These are phyloP conservation scores for Rhagonycha fulva DNA, from an alignment of 2,888 invertebrate genomes.

Conservation along the genomic window DNA sequence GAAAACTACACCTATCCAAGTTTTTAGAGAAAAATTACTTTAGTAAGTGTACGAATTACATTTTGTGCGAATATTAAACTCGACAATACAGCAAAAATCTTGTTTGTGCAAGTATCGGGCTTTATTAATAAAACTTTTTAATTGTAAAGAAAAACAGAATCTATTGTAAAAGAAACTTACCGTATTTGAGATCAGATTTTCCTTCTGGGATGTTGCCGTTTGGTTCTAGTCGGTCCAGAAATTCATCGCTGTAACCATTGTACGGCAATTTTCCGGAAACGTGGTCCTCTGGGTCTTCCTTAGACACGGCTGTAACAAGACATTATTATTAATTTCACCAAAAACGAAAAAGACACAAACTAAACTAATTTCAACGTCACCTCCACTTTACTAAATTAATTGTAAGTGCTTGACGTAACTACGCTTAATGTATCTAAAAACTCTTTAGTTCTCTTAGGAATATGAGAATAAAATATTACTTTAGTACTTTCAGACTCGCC, in stretches of 20 bases:
- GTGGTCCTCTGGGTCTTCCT: conserved; percentile 83
- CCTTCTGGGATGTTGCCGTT: conserved; percentile 91
- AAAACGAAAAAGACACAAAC: conserved; percentile 12
- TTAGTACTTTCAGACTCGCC: background rate
- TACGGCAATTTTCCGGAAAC: conserved; percentile 78
- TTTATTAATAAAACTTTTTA: background rate
- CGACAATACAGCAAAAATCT: no score
- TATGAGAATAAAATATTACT: background rate
- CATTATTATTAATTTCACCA: conserved; percentile 29
- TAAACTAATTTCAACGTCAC: conserved; percentile 3
- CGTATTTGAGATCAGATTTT: conserved; percentile 76
- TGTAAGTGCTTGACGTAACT: conserved; percentile 1
- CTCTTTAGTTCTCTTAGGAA: background rate
- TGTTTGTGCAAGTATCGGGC: no score
- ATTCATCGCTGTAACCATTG: conserved; percentile 94
- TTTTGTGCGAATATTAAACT: no score
- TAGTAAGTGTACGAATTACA: no score
- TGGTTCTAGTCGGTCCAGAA: conserved; percentile 89
- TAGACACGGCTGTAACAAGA: conserved; percentile 81
- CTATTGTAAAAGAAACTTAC: conserved; percentile 52
- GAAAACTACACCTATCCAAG: background rate
- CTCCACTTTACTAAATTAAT: conserved; percentile 22
- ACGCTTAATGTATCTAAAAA: background rate
- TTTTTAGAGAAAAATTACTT: no score
- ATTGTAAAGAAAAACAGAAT: background rate